A percentile compares a stretch with the other conserved stretches of the same genome.
Conservation (phyloP, 2,113 vertebrate species). For the Oxyruncus cristatus region DNA sequence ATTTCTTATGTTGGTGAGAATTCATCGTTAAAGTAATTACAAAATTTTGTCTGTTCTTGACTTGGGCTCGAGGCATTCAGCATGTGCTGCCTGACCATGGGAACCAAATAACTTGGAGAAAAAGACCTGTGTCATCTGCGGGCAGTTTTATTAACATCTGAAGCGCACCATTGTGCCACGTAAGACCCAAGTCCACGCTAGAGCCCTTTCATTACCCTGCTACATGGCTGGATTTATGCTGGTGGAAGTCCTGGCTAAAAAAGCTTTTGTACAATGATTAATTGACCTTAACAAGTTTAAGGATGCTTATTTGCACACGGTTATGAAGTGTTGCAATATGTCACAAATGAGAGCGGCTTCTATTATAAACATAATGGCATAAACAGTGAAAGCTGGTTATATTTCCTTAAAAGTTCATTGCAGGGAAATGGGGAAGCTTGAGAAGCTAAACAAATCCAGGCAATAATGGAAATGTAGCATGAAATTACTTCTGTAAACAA, state of each 20-base stretch:
- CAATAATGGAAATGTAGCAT: conserved; percentile 99
- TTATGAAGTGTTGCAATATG: conserved; percentile 78
- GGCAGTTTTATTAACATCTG: conserved; percentile 39
- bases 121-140: background rate
- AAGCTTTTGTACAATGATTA: conserved; percentile 75
- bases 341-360: conserved; percentile 77
- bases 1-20: background rate
- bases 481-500: conserved; percentile 99
- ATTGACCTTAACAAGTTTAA: conserved; percentile 81
- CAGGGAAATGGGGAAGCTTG: conserved; percentile 84
- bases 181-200: background rate
- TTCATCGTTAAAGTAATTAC: background rate
- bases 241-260: conserved; percentile 42
- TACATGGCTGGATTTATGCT: background rate
- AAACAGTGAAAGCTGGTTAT: conserved; percentile 76
- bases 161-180: background rate
- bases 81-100: background rate
- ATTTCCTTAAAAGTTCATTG: conserved; percentile 87
- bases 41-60: background rate
- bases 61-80: background rate
- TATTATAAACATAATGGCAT: conserved; percentile 74
- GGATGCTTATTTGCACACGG: conserved; percentile 81
- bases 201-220: conserved; percentile 32
- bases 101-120: conserved; percentile 23
- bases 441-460: conserved; percentile 93